Base-by-base conservation (phyloP, 1,140 invertebrate species). In the Brachionus paranguensis region DNA sequence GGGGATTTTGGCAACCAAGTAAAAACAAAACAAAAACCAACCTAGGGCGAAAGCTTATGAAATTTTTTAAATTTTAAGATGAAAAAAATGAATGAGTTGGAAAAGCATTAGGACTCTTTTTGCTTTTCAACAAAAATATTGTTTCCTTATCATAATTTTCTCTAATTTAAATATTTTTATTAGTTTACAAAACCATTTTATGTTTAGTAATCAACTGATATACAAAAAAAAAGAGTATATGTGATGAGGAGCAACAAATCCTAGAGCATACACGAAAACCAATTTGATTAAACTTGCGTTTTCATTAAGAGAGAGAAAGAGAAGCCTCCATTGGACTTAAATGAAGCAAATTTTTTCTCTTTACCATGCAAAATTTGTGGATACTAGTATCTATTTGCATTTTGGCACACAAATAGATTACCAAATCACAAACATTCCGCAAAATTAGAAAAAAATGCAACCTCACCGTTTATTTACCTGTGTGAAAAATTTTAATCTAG, bases 161-260 rank as follows among this genome's bases (percentile, higher is more conserved):
- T 60, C 53, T 60, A 60, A 60, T 60, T 60, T 60, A 60, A 60
- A 60, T 60, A 60, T 60, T 60, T 60, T 60, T 60, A 60, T 60
- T 17, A 60, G 53, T 60, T 60, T 60, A 60, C 53, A 60, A 60
- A 60, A 60, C 53, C n/a, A 60, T 60, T 60, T 60, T 60, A 20
- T 60, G 53, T 60, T 60, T 60, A 60, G 53, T 60, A 60, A 60
- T 60, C 53, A 60, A 60, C 53, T 60, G 53, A 20, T 60, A 60
- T 60, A 60, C 53, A 60, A 60, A 20, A 20, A n/a, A 55, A 10
- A 60, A 20, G 53, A 60, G 17, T 60, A 60, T 60, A 60, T 60
- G 53, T 60, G 53, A 60, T 60, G 53, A 60, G 8, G 53, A 60
- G 53, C 20, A 20, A 20, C 53, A 60, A 60, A 60, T 60, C 53